Evolutionary conservation across 1,140 invertebrate genomes (phyloP).

Genomic region (Liolophura sinensis): DNA sequence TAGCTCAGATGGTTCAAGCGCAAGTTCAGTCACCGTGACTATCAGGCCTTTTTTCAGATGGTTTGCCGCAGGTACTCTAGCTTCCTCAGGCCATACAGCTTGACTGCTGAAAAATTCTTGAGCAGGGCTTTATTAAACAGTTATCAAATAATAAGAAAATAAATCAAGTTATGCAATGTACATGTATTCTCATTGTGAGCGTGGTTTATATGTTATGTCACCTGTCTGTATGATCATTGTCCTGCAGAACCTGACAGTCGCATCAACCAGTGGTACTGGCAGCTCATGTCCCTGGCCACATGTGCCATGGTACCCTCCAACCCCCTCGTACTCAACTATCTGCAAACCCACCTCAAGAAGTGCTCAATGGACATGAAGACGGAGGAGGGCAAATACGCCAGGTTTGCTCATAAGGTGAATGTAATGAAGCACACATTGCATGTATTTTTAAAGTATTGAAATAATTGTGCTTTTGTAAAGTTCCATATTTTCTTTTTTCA

Average conservation of each 20-base stretch:
- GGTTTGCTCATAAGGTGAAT: conserved; percentile 86
- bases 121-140: no score
- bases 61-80: no score
- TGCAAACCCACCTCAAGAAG: conserved; percentile 87
- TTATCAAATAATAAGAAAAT: no score
- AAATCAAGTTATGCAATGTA: no score
- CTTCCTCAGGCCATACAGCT: no score
- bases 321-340: conserved; percentile 80
- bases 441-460: neutral
- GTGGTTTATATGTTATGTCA: no score
- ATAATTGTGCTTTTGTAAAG: neutral
- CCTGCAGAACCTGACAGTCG: conserved; percentile 82
- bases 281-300: conserved; percentile 83
- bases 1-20: no score
- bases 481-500: neutral
- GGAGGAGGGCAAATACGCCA: conserved; percentile 92
- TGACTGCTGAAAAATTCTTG: no score
- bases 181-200: no score
- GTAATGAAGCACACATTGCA: neutral
- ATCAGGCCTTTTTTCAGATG: no score
- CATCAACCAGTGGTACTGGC: conserved; percentile 89
- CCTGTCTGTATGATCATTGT: no score
- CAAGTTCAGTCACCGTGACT: no score
- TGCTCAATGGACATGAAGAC: conserved; percentile 86
- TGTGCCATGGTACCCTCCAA: conserved; percentile 85